Percentiles rank a stretch among this genome's conserved stretches.
Conservation (phyloP, 2,113 vertebrate genomes). For the Tachuris rubrigastra region DNA sequence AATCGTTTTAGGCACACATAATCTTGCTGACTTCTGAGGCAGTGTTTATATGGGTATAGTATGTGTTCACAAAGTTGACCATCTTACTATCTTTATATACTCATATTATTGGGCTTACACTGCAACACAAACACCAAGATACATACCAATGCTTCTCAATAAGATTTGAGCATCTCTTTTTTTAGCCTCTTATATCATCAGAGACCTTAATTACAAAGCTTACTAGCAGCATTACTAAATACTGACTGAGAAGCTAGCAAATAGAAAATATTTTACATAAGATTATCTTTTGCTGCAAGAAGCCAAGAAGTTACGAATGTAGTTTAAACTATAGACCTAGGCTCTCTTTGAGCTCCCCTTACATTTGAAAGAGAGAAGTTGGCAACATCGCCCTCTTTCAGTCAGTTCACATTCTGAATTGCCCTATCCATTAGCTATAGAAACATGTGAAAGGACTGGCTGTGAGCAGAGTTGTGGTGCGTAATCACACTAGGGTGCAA, state of each 20-base stretch:
- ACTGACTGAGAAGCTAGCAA: background rate
- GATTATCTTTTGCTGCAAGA: background rate
- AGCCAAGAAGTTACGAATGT: background rate
- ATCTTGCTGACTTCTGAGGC: background rate
- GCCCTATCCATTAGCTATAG: background rate
- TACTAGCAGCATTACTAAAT: background rate
- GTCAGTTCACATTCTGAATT: background rate
- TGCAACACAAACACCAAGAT: background rate
- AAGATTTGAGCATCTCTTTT: background rate
- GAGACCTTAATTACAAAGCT: background rate
- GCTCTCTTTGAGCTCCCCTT: background rate
- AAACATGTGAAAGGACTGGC: background rate
- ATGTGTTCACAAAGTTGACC: background rate
- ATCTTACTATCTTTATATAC: background rate
- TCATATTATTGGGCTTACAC: background rate
- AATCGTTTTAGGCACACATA: background rate
- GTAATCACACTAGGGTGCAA: rapidly evolving
- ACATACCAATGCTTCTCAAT: background rate
- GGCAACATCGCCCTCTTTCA: background rate
- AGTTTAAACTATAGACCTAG: background rate
- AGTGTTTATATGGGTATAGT: background rate
- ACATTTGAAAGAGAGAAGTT: background rate
- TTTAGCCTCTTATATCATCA: background rate
- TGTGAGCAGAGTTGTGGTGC: background rate
- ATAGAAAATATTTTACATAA: background rate